Base-by-base conservation (phyloP, 2,113 vertebrate species). In the Anser brachyrhynchus region DNA sequence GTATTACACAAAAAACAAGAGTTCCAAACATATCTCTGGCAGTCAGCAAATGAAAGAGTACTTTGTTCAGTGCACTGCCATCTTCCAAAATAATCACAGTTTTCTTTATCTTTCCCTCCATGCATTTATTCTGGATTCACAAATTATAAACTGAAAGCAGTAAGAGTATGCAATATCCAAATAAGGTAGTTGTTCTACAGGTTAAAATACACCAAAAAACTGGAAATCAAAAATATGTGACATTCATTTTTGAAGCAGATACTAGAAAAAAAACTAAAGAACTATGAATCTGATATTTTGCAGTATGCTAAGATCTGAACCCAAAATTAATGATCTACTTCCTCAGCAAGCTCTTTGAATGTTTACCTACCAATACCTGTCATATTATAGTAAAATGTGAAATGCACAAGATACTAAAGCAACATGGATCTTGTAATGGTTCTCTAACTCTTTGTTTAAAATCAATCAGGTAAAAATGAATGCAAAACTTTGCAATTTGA, bases 371-470 rank as follows among this genome's bases (percentile, higher is more conserved):
- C 35, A 54, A 19, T 14, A 57, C 10, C 49, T 69, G 64, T 22
- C 13, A 21, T 43, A 16, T 39, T 70, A 37, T 31, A 73, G 13
- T 33, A 23, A 22, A 8, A 23, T 4, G 15, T 49, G 41, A 84
- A 74, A 55, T 26, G 18, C 33, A 76, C 4, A 49, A 49, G 3
- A 49, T 33, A 54, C 7, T 59, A 51, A 62, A 90, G 33, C 33
- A 58, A 71, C 3, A 4, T 1, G 7, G 22, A 41, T 83, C 19
- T 12, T 3, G 1, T 0, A 49, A 54, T 3, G 7, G 26, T 26
- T 70, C 13, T 5, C 28, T 31, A 20, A 66, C 19, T 35, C 52
- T 64, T 37, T 44, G 4, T 54, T 70, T 87, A 39, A 79, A 90
- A 74, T 0, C 15, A 7, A 86, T 33, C 7, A 80, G 37, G 75